Base-by-base conservation (phyloP, 2,888 invertebrate genomes). In the Liopterus haemorrhoidalis region DNA sequence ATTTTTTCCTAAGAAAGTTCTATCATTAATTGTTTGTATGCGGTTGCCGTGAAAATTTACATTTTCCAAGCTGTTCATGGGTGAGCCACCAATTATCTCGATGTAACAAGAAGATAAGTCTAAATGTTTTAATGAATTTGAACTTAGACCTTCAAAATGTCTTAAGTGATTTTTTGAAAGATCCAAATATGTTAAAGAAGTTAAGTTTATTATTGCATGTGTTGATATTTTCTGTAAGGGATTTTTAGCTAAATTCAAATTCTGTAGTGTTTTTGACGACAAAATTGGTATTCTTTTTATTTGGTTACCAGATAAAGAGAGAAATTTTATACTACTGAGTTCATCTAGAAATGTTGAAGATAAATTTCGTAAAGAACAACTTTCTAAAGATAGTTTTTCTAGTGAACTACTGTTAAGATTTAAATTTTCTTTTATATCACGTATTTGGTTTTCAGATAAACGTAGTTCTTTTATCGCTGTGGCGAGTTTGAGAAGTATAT, bases 71-170 rank as follows among this genome's bases (percentile, higher is more conserved):
- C 72, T 73, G 15, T 79, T 79, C 50, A 85, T 72, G 8, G 77
- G 78, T 38, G 75, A 74, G 16, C 79, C 61, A 49, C 79, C 80
- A 5, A 79, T 67, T 38, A 65, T 65, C 54, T 79, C 72, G 22
- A 82, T 64, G 56, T 78, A 79, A 58, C 81, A 81, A 50, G 70
- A 75, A 0, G 80, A 78, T 37, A 79, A 64, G 53, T 82, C 80
- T 35, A 83, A 59, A 50, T 66, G 70, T 49, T 66, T 70, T 20
- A 82, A 56, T n/a, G 74, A 74, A 15, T 63, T 63, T 0, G 78
- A 38, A 76, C 49, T 69, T 64, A n/a, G 75, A 64, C 16, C 15
- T 61, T 49, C 45, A 33, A 58, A 50, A 45, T 57, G 61, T 49
- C 72, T 71, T 24, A 78, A 58, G 11, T 73, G 69, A 30, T 71